A percentile compares a stretch with the other conserved stretches of the same genome.
Evolutionary conservation across 1,140 invertebrate genomes (phyloP).

Genomic region (Ridgeia piscesae): DNA sequence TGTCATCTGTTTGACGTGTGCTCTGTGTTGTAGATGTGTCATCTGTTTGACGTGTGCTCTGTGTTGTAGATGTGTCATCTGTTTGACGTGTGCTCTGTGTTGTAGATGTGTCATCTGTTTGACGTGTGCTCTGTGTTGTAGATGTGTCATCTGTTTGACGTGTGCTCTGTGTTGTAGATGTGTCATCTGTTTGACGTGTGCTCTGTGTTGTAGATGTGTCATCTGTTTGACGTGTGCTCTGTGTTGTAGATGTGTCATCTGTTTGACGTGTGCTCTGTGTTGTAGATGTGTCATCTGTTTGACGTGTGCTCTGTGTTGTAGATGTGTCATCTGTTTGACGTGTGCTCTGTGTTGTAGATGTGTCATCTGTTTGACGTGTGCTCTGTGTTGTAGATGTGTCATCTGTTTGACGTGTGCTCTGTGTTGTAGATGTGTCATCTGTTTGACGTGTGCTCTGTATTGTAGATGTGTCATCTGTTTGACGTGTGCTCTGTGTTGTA

Average conservation of each 20-base stretch:
- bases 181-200: not conserved
- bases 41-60: slow-evolving; percentile 20
- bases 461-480: no score
- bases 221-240: slow-evolving; percentile 20
- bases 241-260: no score
- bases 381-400: no score
- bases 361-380: not conserved
- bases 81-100: slow-evolving; percentile 27
- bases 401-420: slow-evolving; percentile 20
- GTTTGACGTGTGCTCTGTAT: slow-evolving; percentile 27
- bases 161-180: slow-evolving; percentile 32
- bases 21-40: no score
- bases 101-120: no score
- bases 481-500: slow-evolving; percentile 29
- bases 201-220: no score
- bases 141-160: not conserved
- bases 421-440: no score
- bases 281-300: no score
- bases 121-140: slow-evolving; percentile 29
- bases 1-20: not conserved
- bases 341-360: slow-evolving; percentile 32
- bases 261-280: slow-evolving; percentile 27
- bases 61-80: no score
- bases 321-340: not conserved
- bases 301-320: slow-evolving; percentile 29